Conservation (phyloP, 2,113 vertebrate species). For the Hemiscyllium ocellatum region DNA sequence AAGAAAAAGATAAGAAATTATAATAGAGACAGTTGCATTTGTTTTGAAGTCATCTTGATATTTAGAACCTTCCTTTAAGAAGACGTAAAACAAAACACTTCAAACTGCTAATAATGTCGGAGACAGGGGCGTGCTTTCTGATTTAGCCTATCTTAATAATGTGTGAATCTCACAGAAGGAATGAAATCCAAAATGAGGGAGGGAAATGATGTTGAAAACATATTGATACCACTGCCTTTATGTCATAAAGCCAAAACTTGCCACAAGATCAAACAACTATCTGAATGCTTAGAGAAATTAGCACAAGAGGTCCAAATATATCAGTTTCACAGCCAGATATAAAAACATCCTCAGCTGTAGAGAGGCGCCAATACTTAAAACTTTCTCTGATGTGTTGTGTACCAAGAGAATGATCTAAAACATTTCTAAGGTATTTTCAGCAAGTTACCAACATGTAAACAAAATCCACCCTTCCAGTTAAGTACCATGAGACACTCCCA, state of each 20-base stretch:
- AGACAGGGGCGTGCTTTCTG: background rate
- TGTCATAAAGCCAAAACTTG: background rate
- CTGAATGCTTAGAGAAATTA: background rate
- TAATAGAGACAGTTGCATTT: background rate
- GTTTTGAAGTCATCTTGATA: background rate
- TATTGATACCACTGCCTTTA: background rate
- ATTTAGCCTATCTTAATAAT: background rate
- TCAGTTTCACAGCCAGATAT: background rate
- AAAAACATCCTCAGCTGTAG: slow-evolving; percentile 1
- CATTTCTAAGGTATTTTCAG: slow-evolving; percentile 1
- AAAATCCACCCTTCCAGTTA: background rate
- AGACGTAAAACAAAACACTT: background rate
- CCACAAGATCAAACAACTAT: background rate
- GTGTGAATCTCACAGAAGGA: background rate
- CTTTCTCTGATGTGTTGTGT: background rate
- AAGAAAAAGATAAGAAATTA: background rate
- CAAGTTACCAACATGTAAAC: background rate
- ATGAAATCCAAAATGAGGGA: background rate
- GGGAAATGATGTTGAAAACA: background rate
- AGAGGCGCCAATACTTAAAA: background rate
- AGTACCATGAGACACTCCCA: background rate
- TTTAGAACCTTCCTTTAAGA: background rate
- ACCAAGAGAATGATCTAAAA: background rate
- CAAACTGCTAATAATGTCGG: background rate
- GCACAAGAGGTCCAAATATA: slow-evolving; percentile 10